Evolutionary conservation across 2,113 vertebrate genomes (phyloP), one percentile per base, ranked within the genome.

Genomic region (Globicephala melas): DNA sequence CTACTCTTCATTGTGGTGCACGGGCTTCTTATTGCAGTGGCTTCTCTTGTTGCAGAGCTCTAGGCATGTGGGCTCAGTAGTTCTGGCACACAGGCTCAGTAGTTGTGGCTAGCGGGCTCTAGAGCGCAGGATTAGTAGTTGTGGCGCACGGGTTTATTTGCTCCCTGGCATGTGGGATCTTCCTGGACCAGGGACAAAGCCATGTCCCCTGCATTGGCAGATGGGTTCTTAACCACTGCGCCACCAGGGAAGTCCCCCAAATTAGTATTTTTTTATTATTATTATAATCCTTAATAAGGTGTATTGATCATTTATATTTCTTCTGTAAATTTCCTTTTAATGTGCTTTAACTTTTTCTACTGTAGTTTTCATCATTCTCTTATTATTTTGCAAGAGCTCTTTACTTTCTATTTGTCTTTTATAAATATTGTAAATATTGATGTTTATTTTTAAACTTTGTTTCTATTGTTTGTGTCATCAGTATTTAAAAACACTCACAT

Each of bases 241-340:
- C 53, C 53, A 53, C 53, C 15, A 53, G 53, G 53, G 53, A 18
- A 53, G 15, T 53, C 53, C 15, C 53, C 53, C 53, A 80, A 58
- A 50, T 74, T 73, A 85, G 55, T 63, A 60, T 76, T 93, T 10
- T 68, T 76, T 38, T 62, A 1, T 47, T 47, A 53, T 17, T 55
- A 33, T 31, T 65, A 21, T 17, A 65, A 7, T 15, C 33, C 87
- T 93, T 60, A 41, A 85, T 58, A 79, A 92, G 67, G 44, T 31
- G 5, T 18, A 28, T 62, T 44, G 50, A n/a, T 68, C 14, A 89
- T 23, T 62, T 67, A 18, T 50, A 58, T 85, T 80, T 93, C 21
- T 89, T 94, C 53, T 81, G 7, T 60, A 67, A 89, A 53, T 94
- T 92, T 73, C 18, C 47, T 89, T 89, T 86, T 50, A 41, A 31